These are phyloP conservation scores for Desmophyllum pertusum DNA, from an alignment of 92 coral and sea anemone species.

Conservation along the genomic window DNA sequence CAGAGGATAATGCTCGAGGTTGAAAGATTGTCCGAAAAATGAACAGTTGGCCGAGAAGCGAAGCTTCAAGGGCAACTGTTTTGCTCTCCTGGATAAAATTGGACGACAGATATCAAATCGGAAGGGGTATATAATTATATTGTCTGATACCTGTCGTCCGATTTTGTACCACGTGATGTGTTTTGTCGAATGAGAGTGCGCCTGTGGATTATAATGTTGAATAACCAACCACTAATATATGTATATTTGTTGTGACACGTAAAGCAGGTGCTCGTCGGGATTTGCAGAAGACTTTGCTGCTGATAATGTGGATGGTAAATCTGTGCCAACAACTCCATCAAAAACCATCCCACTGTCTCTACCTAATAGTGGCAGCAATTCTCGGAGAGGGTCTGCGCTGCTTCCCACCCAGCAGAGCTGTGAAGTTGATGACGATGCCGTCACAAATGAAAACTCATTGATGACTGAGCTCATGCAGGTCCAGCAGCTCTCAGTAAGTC, in stretches of 20 bases:
- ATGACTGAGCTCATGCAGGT: constrained; percentile 76
- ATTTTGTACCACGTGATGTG: too few relatives aligned
- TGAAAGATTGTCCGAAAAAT: too few relatives aligned
- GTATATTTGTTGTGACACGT: background rate
- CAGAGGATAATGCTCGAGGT: too few relatives aligned
- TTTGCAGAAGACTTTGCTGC: constrained; percentile 20
- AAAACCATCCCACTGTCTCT: constrained; percentile 3
- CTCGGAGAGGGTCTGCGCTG: constrained; percentile 63
- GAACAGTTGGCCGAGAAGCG: too few relatives aligned
- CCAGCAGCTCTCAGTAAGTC: constrained; percentile 67
- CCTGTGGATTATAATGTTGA: too few relatives aligned
- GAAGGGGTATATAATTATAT: too few relatives aligned
- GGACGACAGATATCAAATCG: too few relatives aligned
- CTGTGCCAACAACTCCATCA: constrained; percentile 21
- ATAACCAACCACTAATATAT: too few relatives aligned
- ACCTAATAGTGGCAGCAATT: constrained; percentile 41
- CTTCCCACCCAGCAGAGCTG: constrained; percentile 82
- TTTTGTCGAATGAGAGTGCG: too few relatives aligned
- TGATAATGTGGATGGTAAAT: constrained; percentile 41
- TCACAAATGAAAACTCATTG: constrained; percentile 73
- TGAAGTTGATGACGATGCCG: constrained; percentile 72
- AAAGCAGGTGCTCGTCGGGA: constrained; percentile 30
- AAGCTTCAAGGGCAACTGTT: too few relatives aligned
- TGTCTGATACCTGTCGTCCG: too few relatives aligned
- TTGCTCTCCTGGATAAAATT: too few relatives aligned